These are phyloP conservation scores for Lamprotornis superbus DNA, from an alignment of 2,113 vertebrate genomes.

Conservation along the genomic window DNA sequence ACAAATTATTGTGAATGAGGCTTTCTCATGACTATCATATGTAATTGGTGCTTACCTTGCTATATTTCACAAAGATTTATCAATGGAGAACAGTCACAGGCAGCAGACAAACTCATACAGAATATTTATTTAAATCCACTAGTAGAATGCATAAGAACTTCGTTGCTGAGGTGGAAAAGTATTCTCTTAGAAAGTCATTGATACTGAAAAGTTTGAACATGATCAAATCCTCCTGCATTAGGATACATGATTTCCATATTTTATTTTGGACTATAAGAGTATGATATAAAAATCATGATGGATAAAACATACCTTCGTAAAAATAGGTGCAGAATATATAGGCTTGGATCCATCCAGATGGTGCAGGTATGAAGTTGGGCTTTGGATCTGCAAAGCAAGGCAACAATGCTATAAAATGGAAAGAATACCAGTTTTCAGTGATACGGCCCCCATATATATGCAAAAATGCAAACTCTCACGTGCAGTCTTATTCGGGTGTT, in stretches of 20 bases:
- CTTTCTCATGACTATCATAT: not conserved
- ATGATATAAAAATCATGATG: not conserved
- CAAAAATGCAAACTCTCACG: not conserved
- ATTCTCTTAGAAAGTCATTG: not conserved
- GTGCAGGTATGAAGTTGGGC: slow-evolving; percentile 81
- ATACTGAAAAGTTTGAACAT: not conserved
- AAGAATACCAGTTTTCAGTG: not conserved
- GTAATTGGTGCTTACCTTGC: not conserved
- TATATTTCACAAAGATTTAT: not conserved
- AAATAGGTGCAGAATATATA: slow-evolving; percentile 76
- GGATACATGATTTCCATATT: not conserved
- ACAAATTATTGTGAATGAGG: not conserved
- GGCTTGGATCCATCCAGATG: slow-evolving; percentile 71
- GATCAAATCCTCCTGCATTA: not conserved
- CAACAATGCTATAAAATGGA: slow-evolving; percentile 1
- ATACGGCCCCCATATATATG: not conserved
- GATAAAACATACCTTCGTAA: slow-evolving; percentile 86
- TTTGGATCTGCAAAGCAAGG: slow-evolving; percentile 81
- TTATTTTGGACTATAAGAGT: not conserved
- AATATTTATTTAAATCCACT: not conserved
- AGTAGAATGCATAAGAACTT: not conserved
- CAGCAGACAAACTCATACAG: not conserved
- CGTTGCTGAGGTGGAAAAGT: not conserved
- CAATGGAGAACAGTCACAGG: not conserved
- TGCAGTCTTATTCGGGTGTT: not conserved